phyloP scores from a whole-genome alignment of 2,888 invertebrate species.

The Andrena camellia region DNA sequence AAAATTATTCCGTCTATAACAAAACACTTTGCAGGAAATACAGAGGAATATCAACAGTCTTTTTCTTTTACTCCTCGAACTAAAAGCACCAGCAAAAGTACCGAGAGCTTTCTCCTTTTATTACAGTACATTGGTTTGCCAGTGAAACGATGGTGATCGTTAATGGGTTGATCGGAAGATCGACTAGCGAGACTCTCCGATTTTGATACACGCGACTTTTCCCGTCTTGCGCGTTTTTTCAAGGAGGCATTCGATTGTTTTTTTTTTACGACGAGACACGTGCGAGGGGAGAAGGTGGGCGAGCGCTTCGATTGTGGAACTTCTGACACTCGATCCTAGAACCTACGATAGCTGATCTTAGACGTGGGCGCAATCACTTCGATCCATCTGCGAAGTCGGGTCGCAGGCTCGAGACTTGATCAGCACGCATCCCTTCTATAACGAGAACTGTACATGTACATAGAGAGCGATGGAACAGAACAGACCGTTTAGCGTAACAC shows the following conservation, averaged over 20 bases:
- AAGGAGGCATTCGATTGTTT: not conserved
- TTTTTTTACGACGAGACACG: not conserved
- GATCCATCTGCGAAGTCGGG: constrained; percentile 1
- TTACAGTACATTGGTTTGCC: not conserved
- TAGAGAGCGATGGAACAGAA: not conserved
- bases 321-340: constrained; percentile 6
- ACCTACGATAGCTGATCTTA: not conserved
- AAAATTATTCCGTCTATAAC: not conserved
- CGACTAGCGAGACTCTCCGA: not conserved
- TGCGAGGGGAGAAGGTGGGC: not conserved
- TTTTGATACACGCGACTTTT: constrained; percentile 29
- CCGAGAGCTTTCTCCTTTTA: not conserved
- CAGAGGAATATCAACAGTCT: not conserved
- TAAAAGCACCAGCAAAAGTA: not conserved
- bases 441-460: constrained; percentile 11
- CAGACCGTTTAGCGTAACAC: constrained; percentile 14
- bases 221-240: not conserved
- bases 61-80: not conserved
- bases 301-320: not conserved
- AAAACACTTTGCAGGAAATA: not conserved
- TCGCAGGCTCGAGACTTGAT: constrained; percentile 14
- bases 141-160: not conserved
- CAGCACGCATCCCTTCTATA: constrained; percentile 6
- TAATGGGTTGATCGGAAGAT: not conserved
- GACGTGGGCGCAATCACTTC: not conserved